Evolutionary conservation across 30 jellyfish, hydroid and myxozoan species (phyloP).

Genomic region (Aurelia sp.): DNA sequence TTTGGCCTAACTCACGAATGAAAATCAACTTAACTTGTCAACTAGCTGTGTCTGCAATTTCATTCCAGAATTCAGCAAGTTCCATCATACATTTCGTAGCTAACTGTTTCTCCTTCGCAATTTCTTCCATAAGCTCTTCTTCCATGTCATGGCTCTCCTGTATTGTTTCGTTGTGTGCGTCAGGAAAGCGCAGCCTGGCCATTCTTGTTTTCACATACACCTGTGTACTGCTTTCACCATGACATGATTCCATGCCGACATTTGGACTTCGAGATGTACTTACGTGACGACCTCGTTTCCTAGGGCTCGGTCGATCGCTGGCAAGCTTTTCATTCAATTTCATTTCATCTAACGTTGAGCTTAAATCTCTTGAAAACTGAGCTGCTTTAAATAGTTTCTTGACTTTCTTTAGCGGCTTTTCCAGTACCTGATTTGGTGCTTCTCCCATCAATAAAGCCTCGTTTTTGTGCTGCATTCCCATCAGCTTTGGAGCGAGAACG

Average conservation of each 20-base stretch:
- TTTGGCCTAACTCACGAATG: background rate
- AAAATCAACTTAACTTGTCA: background rate
- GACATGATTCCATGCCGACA: background rate
- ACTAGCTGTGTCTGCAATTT: slow-evolving; percentile 38
- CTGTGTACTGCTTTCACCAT: background rate
- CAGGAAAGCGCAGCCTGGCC: slow-evolving; percentile 4
- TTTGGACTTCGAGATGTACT: slow-evolving; percentile 10
- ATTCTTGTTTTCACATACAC: slow-evolving; percentile 21
- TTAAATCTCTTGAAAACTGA: slow-evolving; percentile 42
- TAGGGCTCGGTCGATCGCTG: slow-evolving; percentile 19
- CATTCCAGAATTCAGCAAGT: slow-evolving; percentile 70
- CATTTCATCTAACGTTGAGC: slow-evolving; percentile 59
- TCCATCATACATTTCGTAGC: slow-evolving; percentile 62
- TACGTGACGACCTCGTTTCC: slow-evolving; percentile 15
- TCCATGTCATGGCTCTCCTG: background rate
- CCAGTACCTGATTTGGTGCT: slow-evolving; percentile 25
- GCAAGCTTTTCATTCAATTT: slow-evolving; percentile 30
- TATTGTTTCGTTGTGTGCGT: background rate
- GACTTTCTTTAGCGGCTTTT: slow-evolving; percentile 42
- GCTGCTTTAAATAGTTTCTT: slow-evolving; percentile 19
- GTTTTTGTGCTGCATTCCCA: slow-evolving; percentile 82
- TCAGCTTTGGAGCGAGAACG: slow-evolving; percentile 76
- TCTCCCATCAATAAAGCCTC: slow-evolving; percentile 93
- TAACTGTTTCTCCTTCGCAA: slow-evolving; percentile 46
- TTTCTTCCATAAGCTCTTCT: slow-evolving; percentile 18